Evolutionary conservation across 2,888 invertebrate genomes (phyloP), one percentile per base, ranked within the genome.

Genomic region (Drosophila histrio): DNA sequence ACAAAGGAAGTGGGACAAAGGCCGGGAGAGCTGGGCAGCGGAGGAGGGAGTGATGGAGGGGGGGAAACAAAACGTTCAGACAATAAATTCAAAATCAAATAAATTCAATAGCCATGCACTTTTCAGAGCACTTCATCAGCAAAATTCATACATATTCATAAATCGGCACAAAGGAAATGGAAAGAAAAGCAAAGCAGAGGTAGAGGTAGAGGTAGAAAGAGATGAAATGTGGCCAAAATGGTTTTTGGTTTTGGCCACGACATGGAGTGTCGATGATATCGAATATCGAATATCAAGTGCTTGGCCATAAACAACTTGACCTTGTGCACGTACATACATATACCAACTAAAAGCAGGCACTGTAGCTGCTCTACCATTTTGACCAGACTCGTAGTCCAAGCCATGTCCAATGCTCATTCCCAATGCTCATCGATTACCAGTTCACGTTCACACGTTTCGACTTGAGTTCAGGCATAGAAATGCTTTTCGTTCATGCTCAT

Each of bases 281-380:
- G 66, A 70, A 77, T 83, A 83, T 81, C 79, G 66, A 70, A 77
- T 83, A 74, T 81, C 84, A 81, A 81, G 87, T 86, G 87, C 72
- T 53, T 68, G 80, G 64, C 85, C 87, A 85, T 87, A 83, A 87
- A 87, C 82, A 79, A 87, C 82, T 82, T 84, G 84, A 84, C 84
- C 84, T 84, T 84, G 87, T 79, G 87, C 84, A 84, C 84, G 87
- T 85, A 70, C 61, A n/a, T n/a, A n/a, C n/a, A n/a, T n/a, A n/a
- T n/a, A n/a, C n/a, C n/a, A n/a, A n/a, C 69, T 39, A 30, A 30
- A 26, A 22, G 41, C 8, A 13, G 28, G 28, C n/a, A n/a, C 47
- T 13, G 47, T n/a, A 52, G 39, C 36, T 47, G 64, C 41, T 58
- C 49, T 52, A 50, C 53, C 60, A 50, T 53, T 44, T 17, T 28